Conservation (phyloP, 2,888 invertebrate species). For the Meandrusa payeni region DNA sequence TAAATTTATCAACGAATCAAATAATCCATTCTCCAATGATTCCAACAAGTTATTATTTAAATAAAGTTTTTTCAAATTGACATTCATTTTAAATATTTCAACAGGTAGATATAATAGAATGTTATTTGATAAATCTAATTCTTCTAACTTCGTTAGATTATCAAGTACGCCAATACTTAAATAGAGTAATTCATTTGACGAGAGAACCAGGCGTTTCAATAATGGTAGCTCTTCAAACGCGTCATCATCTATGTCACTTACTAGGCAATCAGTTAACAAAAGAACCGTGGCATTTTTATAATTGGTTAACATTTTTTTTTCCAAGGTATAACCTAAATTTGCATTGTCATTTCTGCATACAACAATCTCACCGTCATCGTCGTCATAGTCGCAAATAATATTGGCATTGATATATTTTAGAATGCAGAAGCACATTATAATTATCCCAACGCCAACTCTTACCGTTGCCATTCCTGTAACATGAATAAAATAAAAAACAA, state of each 20-base stretch:
- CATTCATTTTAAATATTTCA: slow-evolving; percentile 47
- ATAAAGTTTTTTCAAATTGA: slow-evolving; percentile 44
- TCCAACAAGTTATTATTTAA: slow-evolving; percentile 44
- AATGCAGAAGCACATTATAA: background rate
- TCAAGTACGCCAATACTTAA: slow-evolving; percentile 48
- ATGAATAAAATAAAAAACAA: too few species aligned
- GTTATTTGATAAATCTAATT: slow-evolving; percentile 52
- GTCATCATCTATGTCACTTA: slow-evolving; percentile 40
- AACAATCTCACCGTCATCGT: background rate
- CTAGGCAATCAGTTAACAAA: slow-evolving; percentile 37
- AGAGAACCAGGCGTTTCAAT: slow-evolving; percentile 47
- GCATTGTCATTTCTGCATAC: background rate
- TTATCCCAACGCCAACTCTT: background rate
- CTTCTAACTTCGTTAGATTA: slow-evolving; percentile 36
- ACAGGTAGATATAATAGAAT: slow-evolving; percentile 41
- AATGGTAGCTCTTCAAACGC: slow-evolving; percentile 42
- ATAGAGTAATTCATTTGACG: slow-evolving; percentile 43
- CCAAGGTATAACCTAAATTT: slow-evolving; percentile 26
- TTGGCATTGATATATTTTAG: background rate
- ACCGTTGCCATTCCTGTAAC: background rate
- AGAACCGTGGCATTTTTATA: slow-evolving; percentile 36
- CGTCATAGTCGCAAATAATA: background rate
- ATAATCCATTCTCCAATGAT: too few species aligned
- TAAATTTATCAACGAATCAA: too few species aligned
- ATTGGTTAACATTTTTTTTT: slow-evolving; percentile 41